These are phyloP conservation scores for Enteromius viviparus DNA, from an alignment of 2,797 vertebrate species.

Conservation along the genomic window DNA sequence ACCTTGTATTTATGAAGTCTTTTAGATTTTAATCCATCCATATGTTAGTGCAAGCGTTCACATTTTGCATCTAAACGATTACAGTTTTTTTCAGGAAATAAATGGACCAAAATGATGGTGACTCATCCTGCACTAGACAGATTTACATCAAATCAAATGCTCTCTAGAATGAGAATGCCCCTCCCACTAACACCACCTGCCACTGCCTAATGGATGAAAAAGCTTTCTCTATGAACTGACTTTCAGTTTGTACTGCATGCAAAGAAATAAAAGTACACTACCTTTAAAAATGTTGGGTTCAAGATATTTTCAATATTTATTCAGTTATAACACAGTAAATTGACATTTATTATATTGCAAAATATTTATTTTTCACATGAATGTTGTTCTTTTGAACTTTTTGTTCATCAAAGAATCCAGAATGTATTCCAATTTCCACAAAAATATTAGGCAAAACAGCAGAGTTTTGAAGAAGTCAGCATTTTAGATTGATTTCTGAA, in stretches of 20 bases:
- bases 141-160: constrained; percentile 2
- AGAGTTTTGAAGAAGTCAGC: background rate
- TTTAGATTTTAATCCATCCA: background rate
- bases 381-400: background rate
- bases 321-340: background rate
- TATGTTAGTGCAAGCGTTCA: background rate
- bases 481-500: background rate
- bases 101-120: background rate
- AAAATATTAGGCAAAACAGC: background rate
- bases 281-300: background rate
- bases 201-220: background rate
- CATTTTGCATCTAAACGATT: background rate
- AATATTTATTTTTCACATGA: background rate
- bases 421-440: background rate
- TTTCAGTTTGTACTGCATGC: background rate
- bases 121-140: background rate
- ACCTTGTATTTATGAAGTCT: background rate
- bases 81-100: background rate
- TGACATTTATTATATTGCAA: background rate
- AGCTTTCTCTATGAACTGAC: background rate
- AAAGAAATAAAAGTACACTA: background rate
- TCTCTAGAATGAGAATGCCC: background rate
- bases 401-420: background rate
- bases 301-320: background rate
- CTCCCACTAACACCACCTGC: background rate